A percentile compares a stretch with the other conserved stretches of the same genome.
phyloP scores from a whole-genome alignment of 2,888 invertebrate genomes.

The Idaea biselata region DNA sequence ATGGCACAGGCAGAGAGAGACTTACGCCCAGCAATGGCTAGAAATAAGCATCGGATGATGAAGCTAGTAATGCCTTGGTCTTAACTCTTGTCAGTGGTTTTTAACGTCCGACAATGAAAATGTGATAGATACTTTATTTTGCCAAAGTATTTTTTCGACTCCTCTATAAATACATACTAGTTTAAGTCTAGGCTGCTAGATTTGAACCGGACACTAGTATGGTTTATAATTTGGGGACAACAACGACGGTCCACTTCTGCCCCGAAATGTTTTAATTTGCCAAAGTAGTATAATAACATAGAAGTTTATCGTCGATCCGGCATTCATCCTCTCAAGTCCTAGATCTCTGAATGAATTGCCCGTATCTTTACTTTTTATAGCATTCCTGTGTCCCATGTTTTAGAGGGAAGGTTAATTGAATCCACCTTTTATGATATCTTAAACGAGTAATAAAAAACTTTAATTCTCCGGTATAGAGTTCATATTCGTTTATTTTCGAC shows the following conservation, averaged over 20 bases:
- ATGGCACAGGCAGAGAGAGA: too few relatives aligned
- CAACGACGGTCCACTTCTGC: not conserved
- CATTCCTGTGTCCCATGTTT: slow-evolving; percentile 30
- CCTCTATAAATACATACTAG: too few relatives aligned
- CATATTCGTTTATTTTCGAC: slow-evolving; percentile 28
- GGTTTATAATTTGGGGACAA: not conserved
- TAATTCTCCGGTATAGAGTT: slow-evolving; percentile 27
- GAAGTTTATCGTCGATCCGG: slow-evolving; percentile 25
- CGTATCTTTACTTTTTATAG: slow-evolving; percentile 41
- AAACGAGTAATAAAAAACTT: slow-evolving; percentile 33
- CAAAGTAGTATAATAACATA: slow-evolving; percentile 8
- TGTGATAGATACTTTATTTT: too few relatives aligned
- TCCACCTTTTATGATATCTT: slow-evolving; percentile 42
- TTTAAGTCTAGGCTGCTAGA: not conserved
- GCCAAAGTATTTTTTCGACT: too few relatives aligned
- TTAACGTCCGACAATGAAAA: too few relatives aligned
- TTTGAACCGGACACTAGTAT: not conserved
- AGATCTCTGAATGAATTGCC: slow-evolving; percentile 37
- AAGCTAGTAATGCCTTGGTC: too few relatives aligned
- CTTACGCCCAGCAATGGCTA: too few relatives aligned
- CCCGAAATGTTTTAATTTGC: slow-evolving; percentile 4
- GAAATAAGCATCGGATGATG: too few relatives aligned
- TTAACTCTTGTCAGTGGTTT: too few relatives aligned
- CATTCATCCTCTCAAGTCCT: slow-evolving; percentile 32
- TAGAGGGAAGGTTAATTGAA: slow-evolving; percentile 43